Evolutionary conservation across 1,140 invertebrate species (phyloP).

Genomic region (Matsumurasca onukii): DNA sequence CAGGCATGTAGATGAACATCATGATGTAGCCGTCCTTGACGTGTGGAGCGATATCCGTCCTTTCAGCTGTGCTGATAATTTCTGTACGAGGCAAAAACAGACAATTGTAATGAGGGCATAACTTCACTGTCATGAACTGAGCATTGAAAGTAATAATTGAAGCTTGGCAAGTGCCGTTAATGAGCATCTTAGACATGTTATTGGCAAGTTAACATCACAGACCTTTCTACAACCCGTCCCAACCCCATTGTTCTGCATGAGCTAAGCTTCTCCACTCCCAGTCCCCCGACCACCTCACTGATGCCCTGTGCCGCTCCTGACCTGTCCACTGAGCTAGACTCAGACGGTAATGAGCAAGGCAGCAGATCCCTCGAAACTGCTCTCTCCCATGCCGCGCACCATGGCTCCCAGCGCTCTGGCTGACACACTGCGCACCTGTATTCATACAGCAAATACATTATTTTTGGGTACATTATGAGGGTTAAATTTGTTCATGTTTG

Average conservation of each 20-base stretch:
- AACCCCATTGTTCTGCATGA: too few relatives aligned
- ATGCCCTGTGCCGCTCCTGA: slow-evolving; percentile 98
- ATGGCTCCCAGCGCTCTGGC: slow-evolving; percentile 95
- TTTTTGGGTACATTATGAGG: too few relatives aligned
- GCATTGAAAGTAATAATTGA: slow-evolving; percentile 1
- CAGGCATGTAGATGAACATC: slow-evolving; percentile 99
- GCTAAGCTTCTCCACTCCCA: slow-evolving; percentile 95
- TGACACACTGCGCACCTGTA: slow-evolving; percentile 80
- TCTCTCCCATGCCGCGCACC: slow-evolving; percentile 95
- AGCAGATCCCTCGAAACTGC: slow-evolving; percentile 92
- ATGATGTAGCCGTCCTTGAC: slow-evolving; percentile 99
- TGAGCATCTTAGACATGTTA: slow-evolving; percentile 40
- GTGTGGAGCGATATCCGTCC: slow-evolving; percentile 93
- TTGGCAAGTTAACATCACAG: slow-evolving; percentile 94
- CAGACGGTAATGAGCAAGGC: slow-evolving; percentile 96
- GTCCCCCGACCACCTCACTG: slow-evolving; percentile 91
- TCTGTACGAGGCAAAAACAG: slow-evolving; percentile 53
- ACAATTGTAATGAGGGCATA: not conserved
- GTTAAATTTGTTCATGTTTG: too few relatives aligned
- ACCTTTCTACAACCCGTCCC: too few relatives aligned
- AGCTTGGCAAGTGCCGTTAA: not conserved
- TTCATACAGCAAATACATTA: too few relatives aligned
- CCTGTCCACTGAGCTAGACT: slow-evolving; percentile 91
- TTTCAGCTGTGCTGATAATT: slow-evolving; percentile 93
- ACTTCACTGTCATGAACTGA: not conserved